A percentile compares a stretch with the other conserved stretches of the same genome.
phyloP scores from a whole-genome alignment of 2,113 vertebrate species.

The Columbina picui region DNA sequence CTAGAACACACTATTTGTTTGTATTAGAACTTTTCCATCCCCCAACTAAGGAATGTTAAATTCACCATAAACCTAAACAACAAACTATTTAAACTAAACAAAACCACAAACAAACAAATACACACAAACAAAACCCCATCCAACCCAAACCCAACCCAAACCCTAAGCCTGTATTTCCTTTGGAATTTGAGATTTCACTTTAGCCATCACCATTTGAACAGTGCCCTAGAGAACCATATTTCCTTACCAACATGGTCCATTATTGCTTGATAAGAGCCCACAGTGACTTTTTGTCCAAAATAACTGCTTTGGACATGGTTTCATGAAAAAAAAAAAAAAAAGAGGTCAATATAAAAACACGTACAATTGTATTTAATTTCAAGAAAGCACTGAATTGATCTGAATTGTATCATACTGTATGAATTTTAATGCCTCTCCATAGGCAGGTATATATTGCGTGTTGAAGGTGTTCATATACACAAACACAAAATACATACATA shows the following conservation, averaged over 20 bases:
- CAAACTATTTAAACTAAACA: neutral
- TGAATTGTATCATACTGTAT: slow-evolving; percentile 55
- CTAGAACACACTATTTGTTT: neutral
- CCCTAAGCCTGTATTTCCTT: neutral
- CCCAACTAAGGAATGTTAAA: neutral
- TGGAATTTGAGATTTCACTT: neutral
- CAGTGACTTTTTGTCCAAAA: slow-evolving; percentile 30
- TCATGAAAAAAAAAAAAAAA: neutral
- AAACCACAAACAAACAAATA: neutral
- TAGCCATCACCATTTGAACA: neutral
- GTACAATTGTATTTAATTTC: neutral
- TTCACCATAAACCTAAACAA: neutral
- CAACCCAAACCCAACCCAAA: neutral
- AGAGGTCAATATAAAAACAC: neutral
- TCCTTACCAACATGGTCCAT: neutral
- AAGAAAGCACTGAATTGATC: slow-evolving; percentile 16
- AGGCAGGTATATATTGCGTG: neutral
- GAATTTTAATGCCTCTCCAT: slow-evolving; percentile 31
- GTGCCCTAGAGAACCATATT: neutral
- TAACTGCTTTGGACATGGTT: neutral
- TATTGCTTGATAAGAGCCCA: slow-evolving; percentile 51
- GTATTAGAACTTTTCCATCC: neutral
- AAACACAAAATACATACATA: slow-evolving; percentile 19
- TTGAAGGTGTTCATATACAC: slow-evolving; percentile 19
- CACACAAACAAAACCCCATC: too few relatives aligned